Base-by-base conservation (phyloP, 2,888 invertebrate species). In the Ethmia dodecea region DNA sequence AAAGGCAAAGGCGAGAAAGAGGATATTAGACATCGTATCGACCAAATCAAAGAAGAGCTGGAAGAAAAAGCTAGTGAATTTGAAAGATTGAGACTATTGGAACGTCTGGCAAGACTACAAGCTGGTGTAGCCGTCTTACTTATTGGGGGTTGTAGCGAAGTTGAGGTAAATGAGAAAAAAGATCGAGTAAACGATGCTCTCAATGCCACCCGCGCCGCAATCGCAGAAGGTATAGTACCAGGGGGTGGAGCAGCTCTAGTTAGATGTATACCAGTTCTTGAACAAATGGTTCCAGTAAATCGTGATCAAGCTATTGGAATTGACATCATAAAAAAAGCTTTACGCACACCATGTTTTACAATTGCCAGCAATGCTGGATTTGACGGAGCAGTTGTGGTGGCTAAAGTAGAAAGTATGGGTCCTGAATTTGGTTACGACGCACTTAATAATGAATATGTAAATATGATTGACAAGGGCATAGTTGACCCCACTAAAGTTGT, bases 141-240 rank as follows among this genome's bases (percentile, higher is more conserved):
- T 52, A 92, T 97, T 49, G 97, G 97, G 29, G 97, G 97, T 31
- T 93, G 94, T 40, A 93, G 93, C 64, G 94, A 94, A 55, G 62
- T 98, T 10, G 98, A 98, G 83, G 96, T 98, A 0, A 96, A 94
- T 60, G 98, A 98, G 81, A 97, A 96, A 83, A 98, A 97, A 76
- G 97, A 98, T 70, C 88, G 98, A 29, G 96, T 98, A 0, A 95
- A 94, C 60, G 98, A 98, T 79, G 98, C 98, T 1, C 86, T 98
- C 4, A 96, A 96, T 71, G 98, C 98, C 15, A 98, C 98, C 1
- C 89, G 96, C 30, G 97, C 98, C 33, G 98, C 98, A 20, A 93
- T 98, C 42, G 95, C 96, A 69, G 98, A 98, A 86, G 98, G 98
- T 29, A 96, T 98, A 62, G 97, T 98, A 44, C 95, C 97, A 38